Evolutionary conservation across 2,797 vertebrate genomes (phyloP).

Genomic region (Sebastes iracundus): DNA sequence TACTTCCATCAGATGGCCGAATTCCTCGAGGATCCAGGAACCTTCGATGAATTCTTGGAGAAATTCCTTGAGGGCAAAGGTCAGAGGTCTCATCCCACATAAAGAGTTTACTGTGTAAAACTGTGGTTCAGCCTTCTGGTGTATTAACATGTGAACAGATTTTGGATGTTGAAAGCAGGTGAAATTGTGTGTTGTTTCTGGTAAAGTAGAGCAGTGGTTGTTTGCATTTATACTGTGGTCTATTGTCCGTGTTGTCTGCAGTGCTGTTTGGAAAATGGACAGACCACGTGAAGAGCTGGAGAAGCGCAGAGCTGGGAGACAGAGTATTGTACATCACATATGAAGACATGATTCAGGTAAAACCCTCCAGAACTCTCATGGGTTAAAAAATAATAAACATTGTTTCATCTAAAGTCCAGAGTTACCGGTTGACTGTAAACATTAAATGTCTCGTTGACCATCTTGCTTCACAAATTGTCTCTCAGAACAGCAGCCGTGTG

Average conservation of each 20-base stretch:
- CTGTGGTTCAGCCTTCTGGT: neutral
- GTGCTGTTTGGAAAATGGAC: constrained; percentile 92
- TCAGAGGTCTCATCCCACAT: constrained; percentile 45
- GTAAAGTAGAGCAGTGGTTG: neutral
- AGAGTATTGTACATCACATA: constrained; percentile 88
- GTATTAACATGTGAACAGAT: neutral
- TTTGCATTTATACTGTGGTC: neutral
- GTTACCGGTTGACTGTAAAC: neutral
- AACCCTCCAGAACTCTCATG: neutral
- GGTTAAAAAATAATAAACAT: neutral
- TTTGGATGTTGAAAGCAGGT: neutral
- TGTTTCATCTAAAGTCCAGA: neutral
- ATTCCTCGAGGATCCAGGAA: constrained; percentile 87
- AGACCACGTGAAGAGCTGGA: constrained; percentile 90
- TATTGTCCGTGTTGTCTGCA: constrained; percentile 51
- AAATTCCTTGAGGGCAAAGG: constrained; percentile 78
- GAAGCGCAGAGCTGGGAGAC: constrained; percentile 75
- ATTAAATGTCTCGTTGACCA: neutral
- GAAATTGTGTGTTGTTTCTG: neutral
- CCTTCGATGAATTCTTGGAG: constrained; percentile 85
- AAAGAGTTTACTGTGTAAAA: neutral
- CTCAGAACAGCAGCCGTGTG: too few species aligned
- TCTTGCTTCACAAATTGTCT: neutral
- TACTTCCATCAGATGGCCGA: constrained; percentile 86
- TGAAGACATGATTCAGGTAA: constrained; percentile 84